Percentiles rank a stretch among this genome's conserved stretches.
Evolutionary conservation across 2,113 vertebrate genomes (phyloP).

Genomic region (Acrocephalus arundinaceus): DNA sequence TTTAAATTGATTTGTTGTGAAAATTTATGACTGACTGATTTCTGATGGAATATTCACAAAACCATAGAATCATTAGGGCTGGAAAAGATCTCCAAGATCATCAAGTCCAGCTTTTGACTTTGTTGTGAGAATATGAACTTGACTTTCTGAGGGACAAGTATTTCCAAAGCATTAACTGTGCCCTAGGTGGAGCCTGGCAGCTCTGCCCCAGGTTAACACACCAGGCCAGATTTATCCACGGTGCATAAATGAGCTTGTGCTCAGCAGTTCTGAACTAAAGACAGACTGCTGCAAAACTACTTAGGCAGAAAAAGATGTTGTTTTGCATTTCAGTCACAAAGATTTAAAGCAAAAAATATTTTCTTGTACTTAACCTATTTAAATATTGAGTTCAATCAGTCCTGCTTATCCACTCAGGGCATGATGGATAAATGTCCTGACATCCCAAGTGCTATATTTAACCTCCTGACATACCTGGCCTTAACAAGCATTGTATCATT

Average conservation of each 20-base stretch:
- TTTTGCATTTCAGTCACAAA: neutral
- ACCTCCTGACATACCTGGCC: neutral
- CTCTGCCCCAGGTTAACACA: neutral
- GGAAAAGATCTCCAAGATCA: neutral
- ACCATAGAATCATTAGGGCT: neutral
- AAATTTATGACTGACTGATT: neutral
- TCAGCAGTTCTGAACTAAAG: neutral
- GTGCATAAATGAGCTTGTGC: neutral
- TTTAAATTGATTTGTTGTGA: neutral
- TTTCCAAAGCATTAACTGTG: neutral
- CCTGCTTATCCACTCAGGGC: neutral
- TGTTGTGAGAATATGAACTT: neutral
- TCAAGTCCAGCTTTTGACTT: neutral
- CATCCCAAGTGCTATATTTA: neutral
- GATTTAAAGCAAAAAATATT: neutral
- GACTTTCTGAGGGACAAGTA: neutral
- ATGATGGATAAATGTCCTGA: neutral
- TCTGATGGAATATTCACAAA: neutral
- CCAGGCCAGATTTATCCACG: neutral
- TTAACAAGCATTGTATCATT: neutral
- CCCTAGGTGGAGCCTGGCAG: neutral
- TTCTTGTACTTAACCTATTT: neutral
- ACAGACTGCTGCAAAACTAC: neutral
- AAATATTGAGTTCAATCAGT: neutral
- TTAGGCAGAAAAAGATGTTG: neutral